Evolutionary conservation across 2,888 invertebrate genomes (phyloP).

Genomic region (Ophonus ardosiacus): DNA sequence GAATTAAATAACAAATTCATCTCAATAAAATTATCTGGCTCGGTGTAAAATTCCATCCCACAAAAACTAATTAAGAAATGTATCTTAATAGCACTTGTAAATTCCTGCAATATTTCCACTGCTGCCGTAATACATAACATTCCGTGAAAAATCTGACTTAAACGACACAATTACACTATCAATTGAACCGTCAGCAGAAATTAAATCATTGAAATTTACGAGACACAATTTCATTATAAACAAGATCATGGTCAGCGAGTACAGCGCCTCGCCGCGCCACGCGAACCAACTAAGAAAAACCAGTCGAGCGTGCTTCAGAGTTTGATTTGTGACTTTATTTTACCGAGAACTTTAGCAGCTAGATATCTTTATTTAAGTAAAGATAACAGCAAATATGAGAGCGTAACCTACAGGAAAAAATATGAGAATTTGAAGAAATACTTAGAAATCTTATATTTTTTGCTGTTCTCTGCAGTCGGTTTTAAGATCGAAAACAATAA

Average conservation of each 20-base stretch:
- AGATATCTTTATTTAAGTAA: neutral
- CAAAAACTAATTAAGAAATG: constrained; percentile 54
- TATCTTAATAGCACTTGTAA: constrained; percentile 50
- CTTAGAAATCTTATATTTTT: no score
- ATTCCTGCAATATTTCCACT: constrained; percentile 37
- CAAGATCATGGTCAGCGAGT: constrained; percentile 51
- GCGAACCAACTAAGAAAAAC: constrained; percentile 4
- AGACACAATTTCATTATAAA: constrained; percentile 62
- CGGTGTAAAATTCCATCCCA: constrained; percentile 39
- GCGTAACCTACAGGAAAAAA: no score
- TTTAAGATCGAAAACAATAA: no score
- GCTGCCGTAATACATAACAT: constrained; percentile 47
- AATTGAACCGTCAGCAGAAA: constrained; percentile 64
- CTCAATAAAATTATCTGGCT: constrained; percentile 1
- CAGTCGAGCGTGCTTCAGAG: constrained; percentile 31
- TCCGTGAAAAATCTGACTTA: constrained; percentile 59
- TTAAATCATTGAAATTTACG: constrained; percentile 64
- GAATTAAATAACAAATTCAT: neutral
- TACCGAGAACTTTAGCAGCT: neutral
- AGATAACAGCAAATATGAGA: neutral
- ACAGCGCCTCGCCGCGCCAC: neutral
- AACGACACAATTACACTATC: constrained; percentile 62
- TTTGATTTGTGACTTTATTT: neutral
- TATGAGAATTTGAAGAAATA: no score
- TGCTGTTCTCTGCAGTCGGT: no score